Base-by-base conservation (phyloP, 1,140 invertebrate species). In the Drosophila bifasciata region DNA sequence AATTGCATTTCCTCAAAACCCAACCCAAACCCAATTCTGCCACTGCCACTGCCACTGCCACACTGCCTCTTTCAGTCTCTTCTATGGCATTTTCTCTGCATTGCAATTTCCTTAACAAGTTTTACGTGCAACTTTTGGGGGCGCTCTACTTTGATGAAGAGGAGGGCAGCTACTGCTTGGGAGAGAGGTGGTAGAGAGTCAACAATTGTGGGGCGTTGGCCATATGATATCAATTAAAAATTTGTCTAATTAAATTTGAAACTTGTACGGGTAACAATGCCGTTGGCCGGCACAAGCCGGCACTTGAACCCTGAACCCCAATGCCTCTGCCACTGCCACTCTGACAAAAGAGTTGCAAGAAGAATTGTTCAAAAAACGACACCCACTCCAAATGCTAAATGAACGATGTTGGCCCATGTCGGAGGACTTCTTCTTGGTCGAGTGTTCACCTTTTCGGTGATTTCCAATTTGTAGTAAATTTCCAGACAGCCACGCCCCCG, bases 181-280 rank as follows among this genome's bases (percentile, higher is more conserved):
- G 11, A 19, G 41, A 25, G 48, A 23, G 5, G n/a, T 25, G 36
- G 40, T 44, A n/a, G 49, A 71, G 32, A 36, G 32, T 13, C 32
- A 13, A 36, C 75, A 69, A 79, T 84, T 58, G 66, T 25, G 45
- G 66, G 57, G 75, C 67, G 64, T 71, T 60, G 77, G 83, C 84
- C 83, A 89, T 88, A 88, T 88, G 83, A 88, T 88, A 88, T 88
- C 83, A 88, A 88, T 88, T 88, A 88, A 83, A 78, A 88, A 89
- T 88, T 89, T 88, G 83, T 88, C 84, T 88, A 88, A 88, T 88
- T 88, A 83, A 83, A 88, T 88, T 88, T 67, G 75, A 84, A 86
- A 86, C 73, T 88, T 88, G 78, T 68, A 67, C 50, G 49, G 23
- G 66, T 76, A 86, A 85, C 76, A 76, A 80, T 59, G 81, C 76